Conservation (phyloP, 2,888 invertebrate genomes). For the Pandemis corylana region DNA sequence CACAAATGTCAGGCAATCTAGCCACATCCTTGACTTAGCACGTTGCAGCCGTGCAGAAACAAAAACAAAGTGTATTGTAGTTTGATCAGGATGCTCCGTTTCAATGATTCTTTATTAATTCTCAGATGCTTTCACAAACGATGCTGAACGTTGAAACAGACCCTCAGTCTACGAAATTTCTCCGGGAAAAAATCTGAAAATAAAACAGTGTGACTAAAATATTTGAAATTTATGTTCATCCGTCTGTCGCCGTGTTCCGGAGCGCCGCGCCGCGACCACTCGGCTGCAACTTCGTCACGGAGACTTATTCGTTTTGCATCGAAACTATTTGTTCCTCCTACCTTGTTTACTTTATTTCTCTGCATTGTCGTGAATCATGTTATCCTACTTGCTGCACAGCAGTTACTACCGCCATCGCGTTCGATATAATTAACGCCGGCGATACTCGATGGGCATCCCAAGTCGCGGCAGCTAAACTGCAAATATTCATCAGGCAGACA, state of each 20-base stretch:
- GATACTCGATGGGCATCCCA: not conserved
- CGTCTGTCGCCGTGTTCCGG: slow-evolving; percentile 36
- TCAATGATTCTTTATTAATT: no score
- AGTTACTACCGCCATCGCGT: not conserved
- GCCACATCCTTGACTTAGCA: no score
- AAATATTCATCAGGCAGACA: slow-evolving; percentile 54
- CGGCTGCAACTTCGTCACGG: slow-evolving; percentile 25
- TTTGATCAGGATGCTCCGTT: no score
- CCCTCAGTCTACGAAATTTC: not conserved
- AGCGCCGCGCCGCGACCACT: not conserved
- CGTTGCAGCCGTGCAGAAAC: no score
- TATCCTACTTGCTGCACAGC: not conserved
- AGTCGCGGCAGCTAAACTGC: slow-evolving; percentile 39
- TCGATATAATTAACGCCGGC: not conserved
- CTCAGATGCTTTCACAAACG: no score
- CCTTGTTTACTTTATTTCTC: not conserved
- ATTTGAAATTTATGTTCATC: slow-evolving; percentile 39
- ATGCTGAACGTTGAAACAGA: no score
- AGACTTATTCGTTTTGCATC: slow-evolving; percentile 35
- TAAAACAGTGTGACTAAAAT: slow-evolving; percentile 28
- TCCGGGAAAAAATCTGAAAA: not conserved
- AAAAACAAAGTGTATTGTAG: no score
- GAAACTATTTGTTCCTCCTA: slow-evolving; percentile 32
- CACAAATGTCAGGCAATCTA: no score
- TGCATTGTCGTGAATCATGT: slow-evolving; percentile 22